Evolutionary conservation across 30 jellyfish, hydroid and myxozoan species (phyloP), one percentile per base, ranked within the genome.

Genomic region (Aurelia sp.): DNA sequence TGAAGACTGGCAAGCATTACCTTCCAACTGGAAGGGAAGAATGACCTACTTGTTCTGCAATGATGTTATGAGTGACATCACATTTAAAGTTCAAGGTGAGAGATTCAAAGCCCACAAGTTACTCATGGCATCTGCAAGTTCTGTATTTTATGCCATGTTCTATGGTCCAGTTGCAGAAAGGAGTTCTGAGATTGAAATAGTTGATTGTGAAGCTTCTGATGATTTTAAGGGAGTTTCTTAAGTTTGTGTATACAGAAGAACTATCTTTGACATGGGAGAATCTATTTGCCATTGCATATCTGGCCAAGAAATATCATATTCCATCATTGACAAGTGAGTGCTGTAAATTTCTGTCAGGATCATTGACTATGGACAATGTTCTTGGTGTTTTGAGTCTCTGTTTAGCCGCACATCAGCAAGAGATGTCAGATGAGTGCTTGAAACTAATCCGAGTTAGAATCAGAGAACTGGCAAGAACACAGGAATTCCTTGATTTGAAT

Each of bases 61-160:
- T 51, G 86, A 75, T 8, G 62, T 19, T 13, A 51, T 51, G 74
- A 75, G 86, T 30, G 86, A 75, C 51, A 27, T 75, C 51, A 31
- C 53, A 16, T 75, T 75, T 12, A 53, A 38, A 16, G 86, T 75
- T 17, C 55, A 53, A 31, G 86, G 61, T 15, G 24, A 53, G 35
- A 75, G 38, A 33, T 17, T 75, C 74, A 21, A 15, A n/a, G 86
- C 74, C 51, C 86, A 75, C 13, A 75, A 75, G 86, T 31, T 75
- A 11, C 63, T 53, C 27, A 30, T 75, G 58, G 69, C 86, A 51
- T 51, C 69, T 16, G 86, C 73, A 27, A 75, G 86, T 50, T 52
- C 69, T 19, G 86, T 75, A 12, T 75, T 75, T 44, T 15, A 75
- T 27, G 86, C 86, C 21, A 75, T 75, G 86, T 53, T 75, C 48